Evolutionary conservation across 2,113 vertebrate species (phyloP).

Genomic region (Saccopteryx bilineata): DNA sequence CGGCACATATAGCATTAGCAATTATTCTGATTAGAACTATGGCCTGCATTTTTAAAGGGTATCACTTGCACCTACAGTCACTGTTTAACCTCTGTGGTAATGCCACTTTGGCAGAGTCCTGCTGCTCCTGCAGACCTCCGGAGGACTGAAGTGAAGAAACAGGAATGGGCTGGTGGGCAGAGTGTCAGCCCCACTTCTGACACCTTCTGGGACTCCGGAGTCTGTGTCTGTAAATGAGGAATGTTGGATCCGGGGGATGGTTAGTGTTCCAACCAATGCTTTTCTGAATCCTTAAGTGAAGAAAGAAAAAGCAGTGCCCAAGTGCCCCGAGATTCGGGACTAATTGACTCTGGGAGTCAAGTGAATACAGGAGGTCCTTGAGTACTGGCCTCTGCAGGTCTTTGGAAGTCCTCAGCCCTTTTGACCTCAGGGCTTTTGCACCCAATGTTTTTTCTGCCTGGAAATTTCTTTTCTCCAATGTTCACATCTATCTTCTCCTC

Average conservation of each 20-base stretch:
- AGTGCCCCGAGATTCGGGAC: neutral
- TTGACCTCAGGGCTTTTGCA: neutral
- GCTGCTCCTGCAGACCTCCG: neutral
- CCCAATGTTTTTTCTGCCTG: neutral
- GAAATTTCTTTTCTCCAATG: neutral
- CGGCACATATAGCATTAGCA: conserved; percentile 28
- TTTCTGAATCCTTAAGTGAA: conserved; percentile 6
- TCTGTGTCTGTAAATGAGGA: neutral
- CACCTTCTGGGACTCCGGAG: neutral
- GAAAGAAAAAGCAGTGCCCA: neutral
- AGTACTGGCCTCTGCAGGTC: neutral
- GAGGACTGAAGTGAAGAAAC: neutral
- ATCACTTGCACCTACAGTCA: conserved; percentile 35
- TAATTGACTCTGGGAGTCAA: neutral
- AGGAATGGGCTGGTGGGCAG: accelerated
- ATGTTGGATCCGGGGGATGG: neutral
- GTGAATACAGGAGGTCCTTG: neutral
- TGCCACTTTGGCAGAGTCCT: conserved; percentile 18
- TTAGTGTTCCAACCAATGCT: neutral
- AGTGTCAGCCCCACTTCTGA: neutral
- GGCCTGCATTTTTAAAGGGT: conserved; percentile 8
- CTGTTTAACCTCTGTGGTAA: neutral
- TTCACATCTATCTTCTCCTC: neutral
- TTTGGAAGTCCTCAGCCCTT: neutral
- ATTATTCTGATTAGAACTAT: conserved; percentile 57